Percentiles rank a stretch among this genome's conserved stretches.
Evolutionary conservation across 2,113 vertebrate genomes (phyloP).

Genomic region (Canis aureus): DNA sequence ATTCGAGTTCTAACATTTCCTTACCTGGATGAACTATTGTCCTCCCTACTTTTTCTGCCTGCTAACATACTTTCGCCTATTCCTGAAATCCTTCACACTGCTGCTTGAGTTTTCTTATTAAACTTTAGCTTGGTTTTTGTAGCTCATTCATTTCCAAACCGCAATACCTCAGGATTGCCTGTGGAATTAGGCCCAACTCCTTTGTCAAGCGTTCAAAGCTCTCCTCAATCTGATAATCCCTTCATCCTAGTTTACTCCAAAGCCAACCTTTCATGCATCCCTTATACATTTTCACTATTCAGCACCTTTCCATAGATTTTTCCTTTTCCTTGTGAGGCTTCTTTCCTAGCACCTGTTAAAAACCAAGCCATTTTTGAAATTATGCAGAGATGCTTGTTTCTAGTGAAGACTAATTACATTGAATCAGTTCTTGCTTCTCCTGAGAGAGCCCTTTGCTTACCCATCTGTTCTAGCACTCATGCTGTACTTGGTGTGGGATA

Average conservation of each 20-base stretch:
- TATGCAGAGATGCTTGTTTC: background rate
- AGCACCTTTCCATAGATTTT: background rate
- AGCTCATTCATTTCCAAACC: background rate
- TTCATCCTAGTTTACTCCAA: background rate
- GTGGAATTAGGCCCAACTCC: background rate
- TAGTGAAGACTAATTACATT: background rate
- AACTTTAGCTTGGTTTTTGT: background rate
- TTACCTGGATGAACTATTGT: background rate
- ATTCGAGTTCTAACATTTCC: background rate
- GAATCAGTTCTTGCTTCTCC: background rate
- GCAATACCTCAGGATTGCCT: background rate
- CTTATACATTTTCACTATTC: background rate
- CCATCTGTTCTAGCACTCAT: background rate
- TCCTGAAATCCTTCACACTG: background rate
- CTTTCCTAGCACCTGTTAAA: background rate
- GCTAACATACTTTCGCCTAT: background rate
- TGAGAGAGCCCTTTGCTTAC: background rate
- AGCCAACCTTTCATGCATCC: background rate
- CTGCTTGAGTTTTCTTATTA: constrained; percentile 13
- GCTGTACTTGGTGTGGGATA: background rate
- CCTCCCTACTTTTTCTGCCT: background rate
- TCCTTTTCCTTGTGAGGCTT: background rate
- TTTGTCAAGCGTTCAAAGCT: background rate
- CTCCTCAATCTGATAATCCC: background rate
- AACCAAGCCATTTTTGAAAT: background rate